Conservation (phyloP, 2,888 invertebrate species). For the Macrosiphum euphorbiae region DNA sequence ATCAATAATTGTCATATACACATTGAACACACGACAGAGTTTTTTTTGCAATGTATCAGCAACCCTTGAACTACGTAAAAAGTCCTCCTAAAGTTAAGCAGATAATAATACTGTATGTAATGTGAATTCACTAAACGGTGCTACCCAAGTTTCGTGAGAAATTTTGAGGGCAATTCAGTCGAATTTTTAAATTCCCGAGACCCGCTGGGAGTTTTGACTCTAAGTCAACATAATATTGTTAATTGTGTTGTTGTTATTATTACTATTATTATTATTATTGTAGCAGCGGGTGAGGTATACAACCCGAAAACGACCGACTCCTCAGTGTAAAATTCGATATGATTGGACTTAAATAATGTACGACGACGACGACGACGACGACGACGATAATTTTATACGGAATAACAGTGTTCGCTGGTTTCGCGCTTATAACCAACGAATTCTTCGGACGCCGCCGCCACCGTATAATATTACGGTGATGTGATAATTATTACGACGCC, state of each 20-base stretch:
- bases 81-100: neutral
- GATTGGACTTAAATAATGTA: neutral
- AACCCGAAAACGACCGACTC: neutral
- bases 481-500: neutral
- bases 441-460: neutral
- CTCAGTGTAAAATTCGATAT: neutral
- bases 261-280: neutral
- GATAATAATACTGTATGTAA: neutral
- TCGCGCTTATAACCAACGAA: neutral
- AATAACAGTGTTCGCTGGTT: neutral
- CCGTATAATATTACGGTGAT: constrained; percentile 25
- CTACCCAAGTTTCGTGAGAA: neutral
- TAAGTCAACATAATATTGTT: neutral
- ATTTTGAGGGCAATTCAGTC: neutral
- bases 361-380: neutral
- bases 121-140: neutral
- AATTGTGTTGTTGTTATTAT: neutral
- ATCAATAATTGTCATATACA: neutral
- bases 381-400: neutral
- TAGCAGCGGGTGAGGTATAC: neutral
- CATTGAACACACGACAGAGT: too few relatives aligned
- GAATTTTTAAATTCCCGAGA: neutral
- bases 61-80: too few relatives aligned
- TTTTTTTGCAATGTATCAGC: neutral
- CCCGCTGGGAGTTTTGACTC: neutral